These are phyloP conservation scores for Myioborus miniatus DNA, from an alignment of 2,797 vertebrate species.

Conservation along the genomic window DNA sequence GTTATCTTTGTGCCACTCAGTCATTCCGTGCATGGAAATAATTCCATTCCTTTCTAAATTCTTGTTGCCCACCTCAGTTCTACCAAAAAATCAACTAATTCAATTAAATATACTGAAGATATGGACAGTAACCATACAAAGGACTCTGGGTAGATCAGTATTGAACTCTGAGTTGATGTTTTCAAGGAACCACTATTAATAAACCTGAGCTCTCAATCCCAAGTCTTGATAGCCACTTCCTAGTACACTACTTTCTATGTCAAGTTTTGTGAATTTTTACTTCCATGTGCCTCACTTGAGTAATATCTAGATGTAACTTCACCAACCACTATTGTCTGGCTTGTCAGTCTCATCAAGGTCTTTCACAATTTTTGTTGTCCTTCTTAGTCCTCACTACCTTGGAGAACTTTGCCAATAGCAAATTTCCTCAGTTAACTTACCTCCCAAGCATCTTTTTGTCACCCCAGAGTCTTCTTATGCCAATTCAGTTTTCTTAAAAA, in stretches of 20 bases:
- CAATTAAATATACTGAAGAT: not conserved
- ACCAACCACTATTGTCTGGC: not conserved
- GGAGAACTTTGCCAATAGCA: not conserved
- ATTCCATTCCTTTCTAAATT: not conserved
- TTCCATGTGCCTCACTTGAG: not conserved
- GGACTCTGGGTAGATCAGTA: not conserved
- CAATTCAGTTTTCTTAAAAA: not conserved
- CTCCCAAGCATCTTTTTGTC: not conserved
- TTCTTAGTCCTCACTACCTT: not conserved
- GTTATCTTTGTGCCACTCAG: not conserved
- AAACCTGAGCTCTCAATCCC: not conserved
- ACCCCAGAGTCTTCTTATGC: not conserved
- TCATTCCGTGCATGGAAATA: not conserved
- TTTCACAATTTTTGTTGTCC: not conserved
- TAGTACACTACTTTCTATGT: fast-evolving
- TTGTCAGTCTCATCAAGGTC: not conserved
- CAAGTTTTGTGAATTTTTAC: not conserved
- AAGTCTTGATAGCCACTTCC: not conserved
- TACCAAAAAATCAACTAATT: not conserved
- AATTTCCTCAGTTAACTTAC: not conserved
- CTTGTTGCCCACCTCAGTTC: not conserved
- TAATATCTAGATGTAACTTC: not conserved
- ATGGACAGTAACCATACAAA: not conserved
- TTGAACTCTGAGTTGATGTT: not conserved
- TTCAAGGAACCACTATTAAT: not conserved